A percentile compares a stretch with the other conserved stretches of the same genome.
phyloP scores from a whole-genome alignment of 2,888 invertebrate species.

The Diarsia brunnea region DNA sequence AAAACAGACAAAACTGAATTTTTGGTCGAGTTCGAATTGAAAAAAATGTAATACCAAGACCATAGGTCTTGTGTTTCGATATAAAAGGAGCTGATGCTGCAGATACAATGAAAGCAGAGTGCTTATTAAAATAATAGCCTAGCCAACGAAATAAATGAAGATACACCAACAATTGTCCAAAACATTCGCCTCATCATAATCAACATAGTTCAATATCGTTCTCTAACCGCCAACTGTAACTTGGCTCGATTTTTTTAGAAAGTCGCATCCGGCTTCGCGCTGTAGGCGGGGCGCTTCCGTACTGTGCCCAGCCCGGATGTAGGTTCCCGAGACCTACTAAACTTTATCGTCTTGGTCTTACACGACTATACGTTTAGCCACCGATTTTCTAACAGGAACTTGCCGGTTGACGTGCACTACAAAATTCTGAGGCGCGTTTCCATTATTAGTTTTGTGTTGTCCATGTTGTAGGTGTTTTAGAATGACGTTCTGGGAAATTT shows the following conservation, averaged over 20 bases:
- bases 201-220: constrained; percentile 63
- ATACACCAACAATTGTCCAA: constrained; percentile 16
- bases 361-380: constrained; percentile 51
- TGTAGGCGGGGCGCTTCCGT: constrained; percentile 85
- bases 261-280: constrained; percentile 87
- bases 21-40: not conserved
- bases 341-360: constrained; percentile 67
- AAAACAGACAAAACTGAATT: not conserved
- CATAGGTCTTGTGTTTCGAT: not conserved
- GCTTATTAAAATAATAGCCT: not conserved
- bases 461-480: not conserved
- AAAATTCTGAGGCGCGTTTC: constrained; percentile 11
- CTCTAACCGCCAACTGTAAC: constrained; percentile 69
- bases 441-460: not conserved
- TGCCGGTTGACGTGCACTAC: constrained; percentile 42
- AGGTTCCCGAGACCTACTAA: constrained; percentile 80
- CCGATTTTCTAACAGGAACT: constrained; percentile 61
- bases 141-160: constrained; percentile 18
- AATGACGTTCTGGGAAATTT: constrained; percentile 4
- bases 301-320: constrained; percentile 81
- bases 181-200: constrained; percentile 45
- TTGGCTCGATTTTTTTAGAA: constrained; percentile 89
- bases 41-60: not conserved
- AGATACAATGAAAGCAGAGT: not conserved
- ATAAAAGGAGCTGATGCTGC: not conserved